phyloP scores from a whole-genome alignment of 2,113 vertebrate genomes.

The Odontesthes bonariensis region DNA sequence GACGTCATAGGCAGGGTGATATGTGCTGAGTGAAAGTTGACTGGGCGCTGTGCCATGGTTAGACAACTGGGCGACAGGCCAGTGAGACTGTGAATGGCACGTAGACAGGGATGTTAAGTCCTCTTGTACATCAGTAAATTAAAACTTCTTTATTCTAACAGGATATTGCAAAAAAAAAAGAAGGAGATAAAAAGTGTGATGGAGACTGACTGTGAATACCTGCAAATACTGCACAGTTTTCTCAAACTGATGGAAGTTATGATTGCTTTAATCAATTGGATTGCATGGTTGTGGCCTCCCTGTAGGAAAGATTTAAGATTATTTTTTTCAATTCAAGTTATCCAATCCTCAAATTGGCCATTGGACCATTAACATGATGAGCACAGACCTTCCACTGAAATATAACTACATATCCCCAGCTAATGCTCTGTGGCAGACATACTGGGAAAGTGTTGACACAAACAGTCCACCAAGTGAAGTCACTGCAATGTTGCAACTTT shows the following conservation, averaged over 20 bases:
- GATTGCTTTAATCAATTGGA: background rate
- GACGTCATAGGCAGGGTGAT: constrained; percentile 37
- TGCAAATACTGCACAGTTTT: background rate
- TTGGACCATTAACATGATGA: background rate
- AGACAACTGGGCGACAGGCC: constrained; percentile 47
- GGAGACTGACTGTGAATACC: background rate
- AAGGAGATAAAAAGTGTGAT: background rate
- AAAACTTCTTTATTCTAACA: background rate
- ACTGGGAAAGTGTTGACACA: constrained; percentile 43
- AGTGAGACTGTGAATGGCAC: constrained; percentile 24
- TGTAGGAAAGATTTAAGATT: background rate
- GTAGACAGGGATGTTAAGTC: constrained; percentile 22
- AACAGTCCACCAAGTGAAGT: constrained; percentile 34
- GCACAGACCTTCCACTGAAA: no score
- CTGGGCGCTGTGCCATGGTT: constrained; percentile 16
- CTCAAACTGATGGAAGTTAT: background rate
- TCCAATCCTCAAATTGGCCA: background rate
- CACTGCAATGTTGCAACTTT: constrained; percentile 9
- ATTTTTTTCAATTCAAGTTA: background rate
- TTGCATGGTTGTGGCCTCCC: background rate
- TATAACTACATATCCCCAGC: no score
- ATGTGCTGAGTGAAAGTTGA: constrained; percentile 59
- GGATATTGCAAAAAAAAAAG: background rate
- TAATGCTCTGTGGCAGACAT: background rate
- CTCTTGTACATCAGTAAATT: constrained; percentile 4